Evolutionary conservation across 2,888 invertebrate species (phyloP), one percentile per base, ranked within the genome.

Genomic region (Coleophora deauratella): DNA sequence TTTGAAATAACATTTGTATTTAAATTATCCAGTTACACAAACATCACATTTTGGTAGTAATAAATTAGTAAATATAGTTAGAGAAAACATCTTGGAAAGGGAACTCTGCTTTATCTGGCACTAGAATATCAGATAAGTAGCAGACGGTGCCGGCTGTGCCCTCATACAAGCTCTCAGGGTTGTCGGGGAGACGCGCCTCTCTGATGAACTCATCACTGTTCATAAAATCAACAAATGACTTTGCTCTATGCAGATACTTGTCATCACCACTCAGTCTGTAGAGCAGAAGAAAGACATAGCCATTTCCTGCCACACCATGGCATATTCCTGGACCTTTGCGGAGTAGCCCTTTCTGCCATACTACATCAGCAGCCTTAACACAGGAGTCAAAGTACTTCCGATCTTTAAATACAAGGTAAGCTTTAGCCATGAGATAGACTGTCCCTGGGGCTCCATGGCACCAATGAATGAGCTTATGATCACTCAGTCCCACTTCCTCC

Each of bases 241-340:
- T 77, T 1, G 96, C 96, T 54, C 92, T 86, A 57, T 92, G 85
- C n/a, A 94, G 76, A 71, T 94, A 89, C 64, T 90, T 90, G 6
- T 78, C 66, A 49, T 95, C 90, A 8, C 88, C 86, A 9, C 95
- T 94, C 40, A 96, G 73, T 48, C 94, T 87, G 61, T 93, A 91
- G 8, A 96, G 74, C 1, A 95, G 72, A 35, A 96, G 73, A 56
- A 95, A 94, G 0, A 91, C 92, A 71, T 95, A 95, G 10, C 91
- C 95, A 70, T 90, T 94, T 28, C 95, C 95, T 13, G 93, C 91
- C 0, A 95, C 87, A 1, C 97, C 97, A 61, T 97, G 96, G 63
- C 96, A 97, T 45, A 97, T 90, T 0, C 96, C 95, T 8, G 96
- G 95, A 0, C 97, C 96, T 72, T 97, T 97, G 50, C 88, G 89